Evolutionary conservation across 2,797 vertebrate species (phyloP).

Genomic region (Novumbra hubbsi): DNA sequence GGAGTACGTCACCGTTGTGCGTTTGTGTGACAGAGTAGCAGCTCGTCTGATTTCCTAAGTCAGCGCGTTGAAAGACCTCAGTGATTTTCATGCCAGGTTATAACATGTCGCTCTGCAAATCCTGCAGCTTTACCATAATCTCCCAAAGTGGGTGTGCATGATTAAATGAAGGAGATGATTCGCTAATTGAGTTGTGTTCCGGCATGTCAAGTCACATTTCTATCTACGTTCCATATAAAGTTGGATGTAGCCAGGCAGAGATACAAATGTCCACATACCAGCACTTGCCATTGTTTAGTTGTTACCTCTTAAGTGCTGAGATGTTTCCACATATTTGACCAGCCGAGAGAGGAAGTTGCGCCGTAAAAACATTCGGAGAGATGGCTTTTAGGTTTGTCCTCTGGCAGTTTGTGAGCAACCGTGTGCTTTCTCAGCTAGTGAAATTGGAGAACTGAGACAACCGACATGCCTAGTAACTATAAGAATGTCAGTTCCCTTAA

Average conservation of each 20-base stretch:
- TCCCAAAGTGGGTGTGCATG: background rate
- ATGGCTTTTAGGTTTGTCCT: background rate
- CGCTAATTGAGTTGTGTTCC: background rate
- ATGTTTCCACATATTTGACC: background rate
- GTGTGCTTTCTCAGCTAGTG: background rate
- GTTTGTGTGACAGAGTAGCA: background rate
- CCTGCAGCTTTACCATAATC: background rate
- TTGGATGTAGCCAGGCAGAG: background rate
- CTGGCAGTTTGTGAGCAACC: background rate
- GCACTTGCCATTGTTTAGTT: background rate
- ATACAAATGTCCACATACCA: background rate
- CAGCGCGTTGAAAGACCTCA: background rate
- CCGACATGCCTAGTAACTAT: slow-evolving; percentile 15
- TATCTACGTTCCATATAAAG: background rate
- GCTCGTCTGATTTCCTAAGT: background rate
- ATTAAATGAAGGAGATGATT: background rate
- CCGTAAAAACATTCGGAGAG: background rate
- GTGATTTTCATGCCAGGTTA: background rate
- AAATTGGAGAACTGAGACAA: slow-evolving; percentile 42
- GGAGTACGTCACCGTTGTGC: background rate
- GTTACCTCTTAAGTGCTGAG: background rate
- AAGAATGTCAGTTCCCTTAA: slow-evolving; percentile 30
- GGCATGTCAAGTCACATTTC: background rate
- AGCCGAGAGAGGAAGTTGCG: background rate
- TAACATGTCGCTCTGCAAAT: background rate